These are phyloP conservation scores for Aphodius sticticus DNA, from an alignment of 2,888 invertebrate genomes.

Conservation along the genomic window DNA sequence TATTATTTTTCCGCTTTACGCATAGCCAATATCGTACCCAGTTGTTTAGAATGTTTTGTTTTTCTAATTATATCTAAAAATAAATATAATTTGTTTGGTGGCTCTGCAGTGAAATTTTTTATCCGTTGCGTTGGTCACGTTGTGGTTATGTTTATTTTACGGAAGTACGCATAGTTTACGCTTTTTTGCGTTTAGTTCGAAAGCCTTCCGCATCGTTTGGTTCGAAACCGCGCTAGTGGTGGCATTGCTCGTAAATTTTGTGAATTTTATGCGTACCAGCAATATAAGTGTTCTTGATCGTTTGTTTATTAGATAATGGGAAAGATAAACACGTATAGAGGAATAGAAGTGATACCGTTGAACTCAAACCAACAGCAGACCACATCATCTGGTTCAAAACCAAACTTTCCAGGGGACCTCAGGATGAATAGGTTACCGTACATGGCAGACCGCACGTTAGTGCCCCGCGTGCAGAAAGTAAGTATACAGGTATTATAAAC, in stretches of 20 bases:
- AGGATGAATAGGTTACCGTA: slow-evolving; percentile 51
- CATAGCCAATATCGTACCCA: background rate
- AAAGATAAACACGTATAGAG: slow-evolving; percentile 42
- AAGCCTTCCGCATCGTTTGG: background rate
- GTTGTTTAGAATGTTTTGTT: background rate
- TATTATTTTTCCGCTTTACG: background rate
- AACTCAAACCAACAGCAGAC: slow-evolving; percentile 31
- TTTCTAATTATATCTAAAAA: too few species aligned
- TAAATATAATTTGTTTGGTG: background rate
- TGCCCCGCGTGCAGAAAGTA: slow-evolving; percentile 64
- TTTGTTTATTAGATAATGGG: slow-evolving; percentile 43
- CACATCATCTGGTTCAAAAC: slow-evolving; percentile 28
- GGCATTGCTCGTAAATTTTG: slow-evolving; percentile 31
- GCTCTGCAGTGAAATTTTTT: background rate
- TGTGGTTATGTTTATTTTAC: background rate
- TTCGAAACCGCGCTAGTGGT: slow-evolving; percentile 28
- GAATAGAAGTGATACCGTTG: slow-evolving; percentile 46
- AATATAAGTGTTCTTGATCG: background rate
- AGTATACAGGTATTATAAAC: slow-evolving; percentile 29
- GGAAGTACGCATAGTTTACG: background rate
- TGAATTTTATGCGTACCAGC: slow-evolving; percentile 27
- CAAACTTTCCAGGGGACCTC: slow-evolving; percentile 15
- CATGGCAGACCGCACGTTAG: slow-evolving; percentile 60
- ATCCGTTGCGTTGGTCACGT: background rate
- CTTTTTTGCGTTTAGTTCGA: background rate